phyloP scores from a whole-genome alignment of 2,797 vertebrate species.

The Tragelaphus oryx region DNA sequence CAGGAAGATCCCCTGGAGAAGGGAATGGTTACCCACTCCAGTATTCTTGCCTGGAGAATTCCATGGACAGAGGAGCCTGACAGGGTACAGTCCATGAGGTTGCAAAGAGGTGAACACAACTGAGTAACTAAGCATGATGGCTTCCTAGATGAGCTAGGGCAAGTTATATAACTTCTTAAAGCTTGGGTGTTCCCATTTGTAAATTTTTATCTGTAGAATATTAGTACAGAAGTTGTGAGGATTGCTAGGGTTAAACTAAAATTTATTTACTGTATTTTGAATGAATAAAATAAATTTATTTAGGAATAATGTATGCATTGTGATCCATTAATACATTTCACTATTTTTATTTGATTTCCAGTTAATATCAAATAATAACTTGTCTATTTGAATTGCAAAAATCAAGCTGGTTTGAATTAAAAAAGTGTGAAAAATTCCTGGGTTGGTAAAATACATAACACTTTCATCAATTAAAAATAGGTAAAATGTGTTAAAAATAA shows the following conservation, averaged over 20 bases:
- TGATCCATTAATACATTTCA: conserved; percentile 48
- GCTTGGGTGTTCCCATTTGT: not conserved
- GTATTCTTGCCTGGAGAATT: not conserved
- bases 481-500: conserved; percentile 70
- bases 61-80: not conserved
- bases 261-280: not conserved
- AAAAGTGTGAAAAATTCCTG: conserved; percentile 66
- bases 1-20: not conserved
- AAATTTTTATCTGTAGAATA: not conserved
- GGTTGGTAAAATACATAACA: conserved; percentile 56
- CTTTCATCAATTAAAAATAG: conserved; percentile 70
- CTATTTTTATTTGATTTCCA: conserved; percentile 61
- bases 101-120: not conserved
- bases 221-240: not conserved
- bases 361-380: conserved; percentile 62
- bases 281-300: conserved; percentile 50
- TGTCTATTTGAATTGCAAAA: conserved; percentile 65
- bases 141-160: not conserved
- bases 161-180: not conserved
- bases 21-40: not conserved
- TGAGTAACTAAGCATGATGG: not conserved
- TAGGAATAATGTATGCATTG: conserved; percentile 60
- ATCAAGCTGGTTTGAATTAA: conserved; percentile 72
- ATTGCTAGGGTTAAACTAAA: conserved; percentile 13
- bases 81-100: not conserved